Evolutionary conservation across 1,140 invertebrate species (phyloP), one percentile per base, ranked within the genome.

Genomic region (Daktulosphaira vitifoliae): DNA sequence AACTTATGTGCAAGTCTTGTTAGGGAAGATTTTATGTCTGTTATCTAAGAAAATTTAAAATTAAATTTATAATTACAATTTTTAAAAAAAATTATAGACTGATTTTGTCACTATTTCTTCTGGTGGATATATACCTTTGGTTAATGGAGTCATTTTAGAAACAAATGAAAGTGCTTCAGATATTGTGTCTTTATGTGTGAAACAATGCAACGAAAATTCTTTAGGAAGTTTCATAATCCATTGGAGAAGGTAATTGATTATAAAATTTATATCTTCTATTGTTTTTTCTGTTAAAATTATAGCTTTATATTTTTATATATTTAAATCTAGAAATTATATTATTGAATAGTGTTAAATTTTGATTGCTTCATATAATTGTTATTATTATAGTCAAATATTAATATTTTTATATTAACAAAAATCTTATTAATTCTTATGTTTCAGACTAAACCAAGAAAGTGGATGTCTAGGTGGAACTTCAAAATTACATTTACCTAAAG

Each of bases 221-320:
- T 79, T 87, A 15, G 88, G 87, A 62, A 77, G 84, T 33, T 90
- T 88, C 73, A 83, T 81, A 2, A 78, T 91, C 20, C 81, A 80
- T 70, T 91, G 88, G 88, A 82, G 80, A 76, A 80, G 88, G 81
- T 88, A 33, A 6, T 33, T 33, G 29, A 5, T 6, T 33, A 78
- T 11, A 33, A 11, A 33, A 33, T 33, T n/a, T n/a, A n/a, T n/a
- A n/a, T n/a, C n/a, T n/a, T n/a, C n/a, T n/a, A n/a, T n/a, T n/a
- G n/a, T n/a, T n/a, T n/a, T n/a, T n/a, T n/a, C n/a, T n/a, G n/a
- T n/a, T n/a, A n/a, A n/a, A n/a, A n/a, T n/a, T n/a, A n/a, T n/a
- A n/a, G n/a, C n/a, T n/a, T n/a, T n/a, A n/a, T n/a, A n/a, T n/a
- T n/a, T n/a, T n/a, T n/a, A n/a, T n/a, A n/a, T n/a, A n/a, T n/a